Evolutionary conservation across 2,888 invertebrate genomes (phyloP).

Genomic region (Chaetoderma sp.): DNA sequence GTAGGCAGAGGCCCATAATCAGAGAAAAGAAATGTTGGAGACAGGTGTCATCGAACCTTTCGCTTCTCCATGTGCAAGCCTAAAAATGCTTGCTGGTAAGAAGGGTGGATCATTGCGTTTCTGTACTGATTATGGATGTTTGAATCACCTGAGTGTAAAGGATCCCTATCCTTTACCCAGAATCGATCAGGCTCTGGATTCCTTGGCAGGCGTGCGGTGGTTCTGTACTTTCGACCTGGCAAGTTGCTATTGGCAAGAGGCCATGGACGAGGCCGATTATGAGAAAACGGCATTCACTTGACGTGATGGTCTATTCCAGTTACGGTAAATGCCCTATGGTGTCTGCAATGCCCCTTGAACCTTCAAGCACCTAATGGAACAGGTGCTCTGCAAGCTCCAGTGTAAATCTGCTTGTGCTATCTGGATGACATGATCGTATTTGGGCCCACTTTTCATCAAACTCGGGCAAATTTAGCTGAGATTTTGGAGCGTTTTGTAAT

Average conservation of each 20-base stretch:
- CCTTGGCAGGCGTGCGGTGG: not conserved
- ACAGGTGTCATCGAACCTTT: constrained; percentile 35
- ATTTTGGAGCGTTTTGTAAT: not conserved
- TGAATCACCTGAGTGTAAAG: not conserved
- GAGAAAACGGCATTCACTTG: not conserved
- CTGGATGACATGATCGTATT: not conserved
- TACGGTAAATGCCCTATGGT: not conserved
- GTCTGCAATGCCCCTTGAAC: not conserved
- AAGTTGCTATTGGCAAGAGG: not conserved
- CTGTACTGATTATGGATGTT: not conserved
- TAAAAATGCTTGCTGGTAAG: constrained; percentile 31
- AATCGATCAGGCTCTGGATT: not conserved
- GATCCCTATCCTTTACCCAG: not conserved
- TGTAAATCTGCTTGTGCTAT: not conserved
- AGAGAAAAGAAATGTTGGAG: constrained; percentile 15
- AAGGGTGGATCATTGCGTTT: constrained; percentile 23
- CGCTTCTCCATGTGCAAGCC: constrained; percentile 29
- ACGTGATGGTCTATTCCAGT: no score
- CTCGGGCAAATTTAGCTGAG: not conserved
- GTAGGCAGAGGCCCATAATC: not conserved
- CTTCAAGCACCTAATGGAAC: not conserved
- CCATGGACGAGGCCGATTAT: not conserved
- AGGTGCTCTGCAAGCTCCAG: not conserved
- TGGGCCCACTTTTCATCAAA: not conserved
- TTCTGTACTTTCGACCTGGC: not conserved